A percentile compares a stretch with the other conserved stretches of the same genome.
These are phyloP conservation scores for Sciurus carolinensis DNA, from an alignment of 2,797 vertebrate genomes.

Conservation along the genomic window DNA sequence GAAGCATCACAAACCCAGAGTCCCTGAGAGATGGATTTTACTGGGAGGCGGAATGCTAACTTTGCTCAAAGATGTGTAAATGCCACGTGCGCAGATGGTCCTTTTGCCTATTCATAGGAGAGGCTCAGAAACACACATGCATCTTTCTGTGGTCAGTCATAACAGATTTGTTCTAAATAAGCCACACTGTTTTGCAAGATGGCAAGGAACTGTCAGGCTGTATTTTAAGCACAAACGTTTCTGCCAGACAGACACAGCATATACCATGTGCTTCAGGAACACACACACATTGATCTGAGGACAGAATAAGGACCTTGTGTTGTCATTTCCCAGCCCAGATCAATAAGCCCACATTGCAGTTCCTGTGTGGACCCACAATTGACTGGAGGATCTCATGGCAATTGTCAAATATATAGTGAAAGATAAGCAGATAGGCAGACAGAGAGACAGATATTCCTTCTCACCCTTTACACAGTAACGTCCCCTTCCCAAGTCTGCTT, in stretches of 20 bases:
- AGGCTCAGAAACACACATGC: slow-evolving; percentile 85
- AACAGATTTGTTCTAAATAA: slow-evolving; percentile 88
- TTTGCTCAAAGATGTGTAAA: slow-evolving; percentile 87
- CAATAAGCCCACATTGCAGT: slow-evolving; percentile 57
- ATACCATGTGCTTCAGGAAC: slow-evolving; percentile 86
- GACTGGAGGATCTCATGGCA: slow-evolving; percentile 21
- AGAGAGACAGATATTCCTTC: not conserved
- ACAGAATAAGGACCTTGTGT: slow-evolving; percentile 80
- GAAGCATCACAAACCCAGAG: slow-evolving; percentile 85
- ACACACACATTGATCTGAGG: slow-evolving; percentile 84
- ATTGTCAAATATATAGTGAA: not conserved
- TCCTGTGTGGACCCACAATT: slow-evolving; percentile 27
- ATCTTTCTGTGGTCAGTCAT: slow-evolving; percentile 87
- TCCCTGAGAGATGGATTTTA: slow-evolving; percentile 84
- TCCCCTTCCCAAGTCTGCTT: not conserved
- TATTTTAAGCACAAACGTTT: slow-evolving; percentile 88
- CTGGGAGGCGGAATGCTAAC: slow-evolving; percentile 84
- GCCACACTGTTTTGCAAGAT: slow-evolving; percentile 87
- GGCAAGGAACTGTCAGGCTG: slow-evolving; percentile 87
- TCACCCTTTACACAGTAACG: not conserved
- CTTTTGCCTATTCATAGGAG: slow-evolving; percentile 87
- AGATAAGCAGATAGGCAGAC: not conserved
- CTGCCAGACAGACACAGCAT: slow-evolving; percentile 87
- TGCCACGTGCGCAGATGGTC: slow-evolving; percentile 87
- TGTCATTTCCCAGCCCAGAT: slow-evolving; percentile 77